These are phyloP conservation scores for Spheniscus humboldti DNA, from an alignment of 2,797 vertebrate genomes.

Conservation along the genomic window DNA sequence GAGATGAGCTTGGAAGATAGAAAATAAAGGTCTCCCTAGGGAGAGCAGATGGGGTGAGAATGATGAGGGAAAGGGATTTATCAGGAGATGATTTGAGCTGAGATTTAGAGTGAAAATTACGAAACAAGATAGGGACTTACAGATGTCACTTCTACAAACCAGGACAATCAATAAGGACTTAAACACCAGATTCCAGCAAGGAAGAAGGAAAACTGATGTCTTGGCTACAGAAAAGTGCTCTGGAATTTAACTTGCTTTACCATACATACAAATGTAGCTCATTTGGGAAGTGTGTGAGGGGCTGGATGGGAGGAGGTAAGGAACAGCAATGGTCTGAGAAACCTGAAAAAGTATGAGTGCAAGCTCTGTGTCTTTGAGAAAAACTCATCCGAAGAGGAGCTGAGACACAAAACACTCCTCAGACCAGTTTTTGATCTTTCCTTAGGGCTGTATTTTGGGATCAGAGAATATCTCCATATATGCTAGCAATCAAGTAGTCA, in stretches of 20 bases:
- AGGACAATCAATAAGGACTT: constrained; percentile 44
- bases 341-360: background rate
- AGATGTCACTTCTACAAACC: constrained; percentile 51
- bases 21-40: constrained; percentile 38
- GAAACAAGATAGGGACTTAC: constrained; percentile 64
- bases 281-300: background rate
- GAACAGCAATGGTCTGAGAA: background rate
- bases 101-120: constrained; percentile 65
- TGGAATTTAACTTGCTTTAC: constrained; percentile 9
- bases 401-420: background rate
- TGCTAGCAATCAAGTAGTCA: background rate
- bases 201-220: background rate
- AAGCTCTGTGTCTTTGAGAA: background rate
- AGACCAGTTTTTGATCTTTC: background rate
- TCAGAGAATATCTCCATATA: background rate
- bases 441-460: background rate
- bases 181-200: constrained; percentile 7
- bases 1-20: constrained; percentile 56
- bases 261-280: background rate
- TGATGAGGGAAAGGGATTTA: constrained; percentile 62
- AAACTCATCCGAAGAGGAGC: background rate
- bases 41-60: constrained; percentile 64
- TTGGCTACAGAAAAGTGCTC: background rate
- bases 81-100: constrained; percentile 55
- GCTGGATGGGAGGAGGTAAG: background rate